These are phyloP conservation scores for Cyprinodon tularosa DNA, from an alignment of 2,113 vertebrate species.

Conservation along the genomic window DNA sequence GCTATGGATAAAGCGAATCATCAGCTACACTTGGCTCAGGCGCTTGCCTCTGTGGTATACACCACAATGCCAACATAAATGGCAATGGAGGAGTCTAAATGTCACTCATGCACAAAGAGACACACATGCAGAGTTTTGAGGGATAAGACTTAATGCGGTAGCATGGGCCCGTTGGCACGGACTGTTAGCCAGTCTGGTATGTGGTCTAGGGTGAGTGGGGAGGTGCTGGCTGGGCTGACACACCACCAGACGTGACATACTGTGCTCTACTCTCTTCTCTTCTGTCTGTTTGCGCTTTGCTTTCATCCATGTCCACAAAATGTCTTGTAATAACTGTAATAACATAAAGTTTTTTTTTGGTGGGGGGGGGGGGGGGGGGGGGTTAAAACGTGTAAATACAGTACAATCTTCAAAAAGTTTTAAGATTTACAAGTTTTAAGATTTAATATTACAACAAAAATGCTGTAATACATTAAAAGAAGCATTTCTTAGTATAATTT, in stretches of 20 bases:
- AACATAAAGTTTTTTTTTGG: too few relatives aligned
- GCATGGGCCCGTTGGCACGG: constrained; percentile 66
- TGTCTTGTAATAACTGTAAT: constrained; percentile 33
- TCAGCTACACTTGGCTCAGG: constrained; percentile 68
- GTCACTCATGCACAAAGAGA: constrained; percentile 69
- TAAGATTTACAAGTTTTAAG: neutral
- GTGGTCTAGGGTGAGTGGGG: constrained; percentile 72
- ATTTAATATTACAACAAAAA: neutral
- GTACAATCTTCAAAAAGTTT: neutral
- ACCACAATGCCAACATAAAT: constrained; percentile 74
- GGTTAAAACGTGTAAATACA: neutral
- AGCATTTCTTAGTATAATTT: neutral
- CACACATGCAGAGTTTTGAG: constrained; percentile 65
- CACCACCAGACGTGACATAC: constrained; percentile 72
- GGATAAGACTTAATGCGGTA: constrained; percentile 66
- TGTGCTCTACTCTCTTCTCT: constrained; percentile 53
- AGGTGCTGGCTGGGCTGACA: constrained; percentile 67
- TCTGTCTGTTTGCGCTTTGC: constrained; percentile 53
- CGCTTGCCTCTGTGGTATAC: constrained; percentile 61
- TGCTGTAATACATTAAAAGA: neutral
- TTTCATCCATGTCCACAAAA: constrained; percentile 43
- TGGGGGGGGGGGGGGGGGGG: too few relatives aligned
- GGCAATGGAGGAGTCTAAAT: constrained; percentile 71
- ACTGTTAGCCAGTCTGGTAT: constrained; percentile 71
- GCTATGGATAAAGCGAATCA: constrained; percentile 74